Evolutionary conservation across 2,113 vertebrate genomes (phyloP).

Genomic region (Zeus faber): DNA sequence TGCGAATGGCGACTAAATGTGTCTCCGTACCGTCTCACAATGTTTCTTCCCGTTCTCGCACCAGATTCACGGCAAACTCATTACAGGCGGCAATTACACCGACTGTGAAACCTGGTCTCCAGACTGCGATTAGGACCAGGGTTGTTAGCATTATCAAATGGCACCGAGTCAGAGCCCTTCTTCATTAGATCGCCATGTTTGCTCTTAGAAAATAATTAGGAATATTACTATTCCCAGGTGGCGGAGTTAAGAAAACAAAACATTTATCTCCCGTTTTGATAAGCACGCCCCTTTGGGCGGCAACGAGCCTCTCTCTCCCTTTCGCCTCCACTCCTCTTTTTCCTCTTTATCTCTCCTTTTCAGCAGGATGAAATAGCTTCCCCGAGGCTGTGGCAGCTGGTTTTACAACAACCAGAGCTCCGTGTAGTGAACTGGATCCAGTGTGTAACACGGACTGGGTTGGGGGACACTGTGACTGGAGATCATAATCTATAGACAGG

Average conservation of each 20-base stretch:
- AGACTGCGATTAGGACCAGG: constrained; percentile 3
- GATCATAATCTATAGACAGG: too few species aligned
- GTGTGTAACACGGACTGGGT: too few species aligned
- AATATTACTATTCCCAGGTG: constrained; percentile 35
- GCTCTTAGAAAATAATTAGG: constrained; percentile 46
- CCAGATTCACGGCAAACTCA: too few species aligned
- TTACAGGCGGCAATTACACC: neutral
- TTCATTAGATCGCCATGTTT: constrained; percentile 46
- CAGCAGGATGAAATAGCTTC: too few species aligned
- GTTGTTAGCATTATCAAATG: constrained; percentile 25
- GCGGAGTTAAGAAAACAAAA: constrained; percentile 43
- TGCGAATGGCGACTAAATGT: too few species aligned
- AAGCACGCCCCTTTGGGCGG: constrained; percentile 30
- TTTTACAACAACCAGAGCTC: too few species aligned
- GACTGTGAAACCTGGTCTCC: constrained; percentile 10
- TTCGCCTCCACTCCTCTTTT: neutral
- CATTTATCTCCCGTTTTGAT: constrained; percentile 42
- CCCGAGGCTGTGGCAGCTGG: too few species aligned
- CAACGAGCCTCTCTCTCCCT: constrained; percentile 8
- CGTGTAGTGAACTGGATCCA: too few species aligned
- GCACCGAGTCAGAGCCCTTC: constrained; percentile 12
- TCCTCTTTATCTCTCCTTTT: neutral
- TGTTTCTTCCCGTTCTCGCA: too few species aligned
- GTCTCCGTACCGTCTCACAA: too few species aligned
- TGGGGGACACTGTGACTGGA: too few species aligned